Conservation (phyloP, 2,888 invertebrate genomes). For the Trissonchulus sp. region DNA sequence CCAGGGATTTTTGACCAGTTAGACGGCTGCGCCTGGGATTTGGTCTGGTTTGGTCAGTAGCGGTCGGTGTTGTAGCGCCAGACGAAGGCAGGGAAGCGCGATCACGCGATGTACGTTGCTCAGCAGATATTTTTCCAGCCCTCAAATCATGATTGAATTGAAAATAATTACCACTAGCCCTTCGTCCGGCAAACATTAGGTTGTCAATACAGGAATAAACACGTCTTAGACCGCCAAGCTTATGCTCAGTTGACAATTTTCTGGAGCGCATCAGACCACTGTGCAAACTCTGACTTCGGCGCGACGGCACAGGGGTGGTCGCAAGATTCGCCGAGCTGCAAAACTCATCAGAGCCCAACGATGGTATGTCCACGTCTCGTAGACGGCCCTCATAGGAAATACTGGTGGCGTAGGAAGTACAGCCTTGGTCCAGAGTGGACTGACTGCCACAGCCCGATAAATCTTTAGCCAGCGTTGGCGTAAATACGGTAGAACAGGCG, state of each 20-base stretch:
- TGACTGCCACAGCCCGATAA: background rate
- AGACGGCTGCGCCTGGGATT: too few relatives aligned
- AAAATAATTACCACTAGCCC: background rate
- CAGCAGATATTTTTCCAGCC: too few relatives aligned
- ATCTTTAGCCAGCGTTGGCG: slow-evolving; percentile 12
- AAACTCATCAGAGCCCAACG: background rate
- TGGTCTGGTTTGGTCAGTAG: background rate
- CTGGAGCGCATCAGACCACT: too few relatives aligned
- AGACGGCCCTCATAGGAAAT: background rate
- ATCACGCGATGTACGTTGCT: background rate
- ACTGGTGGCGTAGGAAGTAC: background rate
- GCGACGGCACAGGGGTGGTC: background rate
- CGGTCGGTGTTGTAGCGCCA: background rate
- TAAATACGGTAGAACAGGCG: slow-evolving; percentile 23
- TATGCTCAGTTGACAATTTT: too few relatives aligned
- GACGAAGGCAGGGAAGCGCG: background rate
- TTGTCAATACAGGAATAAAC: background rate
- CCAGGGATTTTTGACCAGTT: too few relatives aligned
- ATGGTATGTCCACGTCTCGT: background rate
- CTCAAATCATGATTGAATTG: too few relatives aligned
- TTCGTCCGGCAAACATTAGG: background rate
- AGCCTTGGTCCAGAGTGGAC: background rate
- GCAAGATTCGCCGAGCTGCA: background rate
- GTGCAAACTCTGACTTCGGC: too few relatives aligned
- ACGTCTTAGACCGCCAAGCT: too few relatives aligned